These are phyloP conservation scores for Agrotis puta DNA, from an alignment of 2,888 invertebrate species.

Conservation along the genomic window DNA sequence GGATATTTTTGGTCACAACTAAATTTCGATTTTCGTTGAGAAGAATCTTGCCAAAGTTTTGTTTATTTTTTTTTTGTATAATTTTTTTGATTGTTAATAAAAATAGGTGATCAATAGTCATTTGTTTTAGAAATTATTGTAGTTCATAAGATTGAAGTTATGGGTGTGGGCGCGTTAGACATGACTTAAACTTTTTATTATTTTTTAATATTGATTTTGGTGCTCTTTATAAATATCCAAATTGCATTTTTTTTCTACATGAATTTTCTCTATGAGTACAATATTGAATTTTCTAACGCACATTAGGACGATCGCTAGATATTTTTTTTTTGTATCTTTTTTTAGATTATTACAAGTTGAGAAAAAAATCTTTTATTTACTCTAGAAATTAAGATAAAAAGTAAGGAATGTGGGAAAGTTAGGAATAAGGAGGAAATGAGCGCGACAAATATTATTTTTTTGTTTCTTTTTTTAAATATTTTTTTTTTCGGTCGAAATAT, in stretches of 20 bases:
- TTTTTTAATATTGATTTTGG: slow-evolving; percentile 70
- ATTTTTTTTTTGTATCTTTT: slow-evolving; percentile 65
- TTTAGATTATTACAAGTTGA: slow-evolving; percentile 69
- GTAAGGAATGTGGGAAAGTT: slow-evolving; percentile 70
- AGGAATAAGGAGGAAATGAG: slow-evolving; percentile 75
- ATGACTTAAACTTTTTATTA: slow-evolving; percentile 59
- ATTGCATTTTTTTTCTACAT: slow-evolving; percentile 51
- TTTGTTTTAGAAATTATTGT: slow-evolving; percentile 66
- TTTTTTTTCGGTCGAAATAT: slow-evolving; percentile 56
- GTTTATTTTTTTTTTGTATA: slow-evolving; percentile 52
- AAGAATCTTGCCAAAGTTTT: slow-evolving; percentile 83
- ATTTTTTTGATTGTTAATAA: slow-evolving; percentile 64
- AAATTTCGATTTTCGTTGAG: slow-evolving; percentile 63
- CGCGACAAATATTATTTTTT: slow-evolving; percentile 69
- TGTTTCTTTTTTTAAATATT: slow-evolving; percentile 61
- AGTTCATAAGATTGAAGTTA: slow-evolving; percentile 61
- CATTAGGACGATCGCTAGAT: slow-evolving; percentile 69
- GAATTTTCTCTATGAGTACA: slow-evolving; percentile 63
- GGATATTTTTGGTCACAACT: slow-evolving; percentile 71
- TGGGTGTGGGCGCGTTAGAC: slow-evolving; percentile 56
- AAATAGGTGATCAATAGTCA: slow-evolving; percentile 67
- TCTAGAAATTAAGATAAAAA: slow-evolving; percentile 72
- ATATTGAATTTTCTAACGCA: slow-evolving; percentile 68
- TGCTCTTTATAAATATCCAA: slow-evolving; percentile 72
- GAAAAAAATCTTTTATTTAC: slow-evolving; percentile 73